Conservation (phyloP, 2,113 vertebrate genomes). For the Crotalus viridis region DNA sequence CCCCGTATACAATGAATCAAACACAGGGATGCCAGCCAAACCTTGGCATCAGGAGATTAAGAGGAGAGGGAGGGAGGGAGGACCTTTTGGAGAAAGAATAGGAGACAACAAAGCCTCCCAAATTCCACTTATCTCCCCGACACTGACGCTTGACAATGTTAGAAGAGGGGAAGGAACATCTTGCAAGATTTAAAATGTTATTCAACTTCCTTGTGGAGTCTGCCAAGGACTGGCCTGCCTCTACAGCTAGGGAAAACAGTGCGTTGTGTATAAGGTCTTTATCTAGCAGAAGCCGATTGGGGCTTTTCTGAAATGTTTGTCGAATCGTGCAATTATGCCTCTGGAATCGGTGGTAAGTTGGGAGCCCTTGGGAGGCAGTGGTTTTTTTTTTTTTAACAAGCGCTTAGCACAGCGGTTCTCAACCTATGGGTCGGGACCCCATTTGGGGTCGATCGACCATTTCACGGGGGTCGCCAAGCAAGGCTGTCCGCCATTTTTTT, state of each 20-base stretch:
- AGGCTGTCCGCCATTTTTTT: no score
- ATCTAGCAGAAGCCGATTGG: neutral
- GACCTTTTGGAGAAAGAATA: constrained; percentile 56
- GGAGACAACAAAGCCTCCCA: constrained; percentile 49
- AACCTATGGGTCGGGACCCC: no score
- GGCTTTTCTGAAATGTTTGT: neutral
- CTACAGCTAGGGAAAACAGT: neutral
- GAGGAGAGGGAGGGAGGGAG: constrained; percentile 39
- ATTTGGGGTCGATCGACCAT: no score
- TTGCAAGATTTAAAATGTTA: constrained; percentile 44
- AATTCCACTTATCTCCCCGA: constrained; percentile 63
- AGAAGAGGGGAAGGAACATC: constrained; percentile 39
- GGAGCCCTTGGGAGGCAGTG: neutral
- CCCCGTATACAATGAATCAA: constrained; percentile 65
- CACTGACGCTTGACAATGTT: constrained; percentile 47
- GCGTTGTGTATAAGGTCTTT: neutral
- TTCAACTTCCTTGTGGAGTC: constrained; percentile 47
- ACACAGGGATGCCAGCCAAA: constrained; percentile 68
- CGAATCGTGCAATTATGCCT: neutral
- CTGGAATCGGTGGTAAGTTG: neutral
- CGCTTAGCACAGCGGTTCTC: neutral
- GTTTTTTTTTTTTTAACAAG: neutral
- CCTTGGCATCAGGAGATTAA: constrained; percentile 67
- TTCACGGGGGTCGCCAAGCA: no score
- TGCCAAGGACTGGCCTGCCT: constrained; percentile 26